These are phyloP conservation scores for Peribatodes rhomboidaria DNA, from an alignment of 2,888 invertebrate genomes.

Conservation along the genomic window DNA sequence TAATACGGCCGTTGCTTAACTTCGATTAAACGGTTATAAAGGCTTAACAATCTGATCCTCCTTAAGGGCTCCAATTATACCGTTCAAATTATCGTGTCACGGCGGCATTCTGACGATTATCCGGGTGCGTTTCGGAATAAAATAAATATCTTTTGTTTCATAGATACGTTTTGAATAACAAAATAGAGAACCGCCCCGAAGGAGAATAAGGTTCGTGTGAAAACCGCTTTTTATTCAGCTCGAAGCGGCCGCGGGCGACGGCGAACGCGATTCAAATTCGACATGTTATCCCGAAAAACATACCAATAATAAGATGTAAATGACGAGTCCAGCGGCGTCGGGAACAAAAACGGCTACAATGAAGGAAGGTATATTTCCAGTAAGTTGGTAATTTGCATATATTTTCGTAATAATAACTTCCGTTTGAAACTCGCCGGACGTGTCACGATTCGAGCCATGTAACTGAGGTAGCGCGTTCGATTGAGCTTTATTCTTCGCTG, in stretches of 20 bases:
- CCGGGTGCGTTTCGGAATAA: constrained; percentile 51
- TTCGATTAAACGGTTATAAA: constrained; percentile 71
- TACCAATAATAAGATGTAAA: constrained; percentile 82
- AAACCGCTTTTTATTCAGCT: constrained; percentile 73
- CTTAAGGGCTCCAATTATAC: constrained; percentile 58
- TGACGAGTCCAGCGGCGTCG: constrained; percentile 70
- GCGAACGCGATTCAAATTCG: constrained; percentile 75
- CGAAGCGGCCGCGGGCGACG: constrained; percentile 64
- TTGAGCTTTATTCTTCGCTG: constrained; percentile 48
- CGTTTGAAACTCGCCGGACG: constrained; percentile 69
- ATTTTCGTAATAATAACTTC: constrained; percentile 83
- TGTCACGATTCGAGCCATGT: constrained; percentile 65
- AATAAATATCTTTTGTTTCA: constrained; percentile 55
- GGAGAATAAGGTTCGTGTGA: constrained; percentile 63
- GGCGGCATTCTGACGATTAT: constrained; percentile 39
- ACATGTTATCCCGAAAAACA: constrained; percentile 78
- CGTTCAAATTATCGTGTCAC: constrained; percentile 46
- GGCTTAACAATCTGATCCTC: constrained; percentile 59
- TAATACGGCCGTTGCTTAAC: constrained; percentile 70
- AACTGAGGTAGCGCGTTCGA: constrained; percentile 58
- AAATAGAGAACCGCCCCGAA: constrained; percentile 51
- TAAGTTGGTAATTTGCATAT: constrained; percentile 79
- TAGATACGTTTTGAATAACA: constrained; percentile 61
- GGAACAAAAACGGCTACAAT: constrained; percentile 69
- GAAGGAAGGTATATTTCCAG: constrained; percentile 71